A percentile compares a stretch with the other conserved stretches of the same genome.
Evolutionary conservation across 1,140 invertebrate genomes (phyloP).

Genomic region (Macrostomum lignano): DNA sequence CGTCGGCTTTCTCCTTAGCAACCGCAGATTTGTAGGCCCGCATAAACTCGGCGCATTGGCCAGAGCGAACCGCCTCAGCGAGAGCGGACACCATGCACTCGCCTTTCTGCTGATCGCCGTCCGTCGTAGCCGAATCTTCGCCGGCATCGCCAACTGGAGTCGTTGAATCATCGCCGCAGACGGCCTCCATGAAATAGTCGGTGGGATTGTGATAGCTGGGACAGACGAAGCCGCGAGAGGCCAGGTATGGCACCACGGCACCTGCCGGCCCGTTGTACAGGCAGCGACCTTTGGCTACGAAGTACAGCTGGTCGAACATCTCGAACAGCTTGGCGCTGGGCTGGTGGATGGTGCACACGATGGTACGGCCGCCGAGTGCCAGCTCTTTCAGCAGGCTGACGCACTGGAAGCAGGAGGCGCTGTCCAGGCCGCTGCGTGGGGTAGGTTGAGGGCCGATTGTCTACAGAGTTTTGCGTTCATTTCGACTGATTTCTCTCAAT

Average conservation of each 20-base stretch:
- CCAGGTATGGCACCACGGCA: constrained; percentile 56
- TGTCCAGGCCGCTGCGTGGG: constrained; percentile 45
- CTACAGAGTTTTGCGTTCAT: too few species aligned
- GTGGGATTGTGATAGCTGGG: constrained; percentile 80
- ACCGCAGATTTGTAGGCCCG: too few species aligned
- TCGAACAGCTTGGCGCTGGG: constrained; percentile 74
- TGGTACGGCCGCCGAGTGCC: constrained; percentile 55
- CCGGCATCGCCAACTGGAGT: too few species aligned
- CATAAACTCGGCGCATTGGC: too few species aligned
- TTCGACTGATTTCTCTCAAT: too few species aligned
- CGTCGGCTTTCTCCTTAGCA: too few species aligned
- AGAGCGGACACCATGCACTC: too few species aligned
- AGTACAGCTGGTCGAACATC: constrained; percentile 67
- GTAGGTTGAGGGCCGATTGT: too few species aligned
- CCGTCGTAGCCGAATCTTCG: too few species aligned
- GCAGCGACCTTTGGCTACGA: constrained; percentile 60
- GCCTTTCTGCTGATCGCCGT: too few species aligned
- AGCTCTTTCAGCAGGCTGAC: constrained; percentile 40
- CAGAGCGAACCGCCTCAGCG: too few species aligned
- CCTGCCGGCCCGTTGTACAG: constrained; percentile 48
- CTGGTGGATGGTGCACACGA: constrained; percentile 85
- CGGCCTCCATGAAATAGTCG: constrained; percentile 70
- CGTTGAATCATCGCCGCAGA: too few species aligned
- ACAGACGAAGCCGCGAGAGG: constrained; percentile 49
- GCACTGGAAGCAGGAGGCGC: constrained; percentile 50